Base-by-base conservation (phyloP, 1,140 invertebrate species). In the Hydropsyche tenuis region DNA sequence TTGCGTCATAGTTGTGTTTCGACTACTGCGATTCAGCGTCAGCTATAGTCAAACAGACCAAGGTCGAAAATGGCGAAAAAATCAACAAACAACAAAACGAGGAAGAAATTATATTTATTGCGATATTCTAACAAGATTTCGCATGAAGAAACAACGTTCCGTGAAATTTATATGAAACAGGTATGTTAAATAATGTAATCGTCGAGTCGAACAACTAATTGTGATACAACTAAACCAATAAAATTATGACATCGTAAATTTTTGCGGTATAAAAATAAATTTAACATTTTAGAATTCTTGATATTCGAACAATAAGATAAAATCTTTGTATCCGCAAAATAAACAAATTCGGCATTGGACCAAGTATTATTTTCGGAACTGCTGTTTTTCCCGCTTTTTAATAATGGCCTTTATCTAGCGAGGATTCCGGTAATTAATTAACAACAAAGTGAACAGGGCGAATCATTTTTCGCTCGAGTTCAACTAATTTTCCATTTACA, bases 1-100 rank as follows among this genome's bases (percentile, higher is more conserved):
- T 60, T 60, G n/a, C 56, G 56, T 60, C 56, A 60, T 60, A 20
- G 56, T 60, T 60, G 30, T 37, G 30, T 23, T 60, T 20, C 56
- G 18, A 60, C 56, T 60, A 20, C 9, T 14, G 56, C 56, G 56
- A 22, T 60, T 27, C 56, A 60, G 56, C 56, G 25, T 25, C 56
- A 60, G 56, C 7, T n/a, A 20, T 3, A 14, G 22, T 18, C 23
- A 18, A 60, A 60, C 56, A 60, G 22, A 23, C 23, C 56, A 60
- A 60, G 56, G 56, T 60, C 22, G 56, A 60, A 60, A 60, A 22
- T 12, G 23, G 56, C 56, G 22, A 60, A 25, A 27, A 60, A 60
- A 22, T 25, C 20, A 60, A 60, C 23, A 60, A 56, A 60, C 7
- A 25, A 27, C 45, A 27, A 22, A 60, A 60, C 56, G 9, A 60